A percentile compares a stretch with the other conserved stretches of the same genome.
Evolutionary conservation across 2,113 vertebrate genomes (phyloP).

Genomic region (Arizona elegans): DNA sequence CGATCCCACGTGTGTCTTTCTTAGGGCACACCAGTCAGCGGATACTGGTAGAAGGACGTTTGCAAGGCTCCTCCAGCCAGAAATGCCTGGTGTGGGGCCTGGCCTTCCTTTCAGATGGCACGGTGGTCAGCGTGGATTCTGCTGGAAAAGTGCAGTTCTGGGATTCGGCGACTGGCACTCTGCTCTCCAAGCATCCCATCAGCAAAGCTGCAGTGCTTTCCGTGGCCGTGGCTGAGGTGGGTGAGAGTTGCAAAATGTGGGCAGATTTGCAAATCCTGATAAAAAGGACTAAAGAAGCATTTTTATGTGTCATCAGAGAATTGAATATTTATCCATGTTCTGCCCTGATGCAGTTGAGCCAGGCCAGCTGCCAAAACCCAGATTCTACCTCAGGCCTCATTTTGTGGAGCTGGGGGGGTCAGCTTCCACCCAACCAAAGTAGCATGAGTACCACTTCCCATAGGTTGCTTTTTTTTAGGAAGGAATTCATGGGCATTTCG

Average conservation of each 20-base stretch:
- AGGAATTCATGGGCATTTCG: neutral
- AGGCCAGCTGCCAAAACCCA: neutral
- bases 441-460: neutral
- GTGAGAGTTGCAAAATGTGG: neutral
- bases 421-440: neutral
- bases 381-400: neutral
- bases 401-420: neutral
- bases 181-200: constrained; percentile 77
- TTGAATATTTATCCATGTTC: neutral
- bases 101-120: constrained; percentile 78
- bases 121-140: constrained; percentile 84
- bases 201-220: constrained; percentile 80
- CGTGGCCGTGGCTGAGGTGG: constrained; percentile 79
- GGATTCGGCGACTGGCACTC: constrained; percentile 81
- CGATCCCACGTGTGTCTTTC: neutral
- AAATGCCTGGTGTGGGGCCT: constrained; percentile 88
- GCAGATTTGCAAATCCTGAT: neutral
- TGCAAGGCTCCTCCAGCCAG: constrained; percentile 50
- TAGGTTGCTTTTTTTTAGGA: neutral
- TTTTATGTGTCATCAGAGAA: too few species aligned
- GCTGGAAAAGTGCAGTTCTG: constrained; percentile 91
- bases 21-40: constrained; percentile 77
- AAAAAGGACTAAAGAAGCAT: too few species aligned
- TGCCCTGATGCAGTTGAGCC: neutral
- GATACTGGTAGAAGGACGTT: constrained; percentile 79